These are phyloP conservation scores for Embidobia sp. DNA, from an alignment of 2,888 invertebrate genomes.

Conservation along the genomic window DNA sequence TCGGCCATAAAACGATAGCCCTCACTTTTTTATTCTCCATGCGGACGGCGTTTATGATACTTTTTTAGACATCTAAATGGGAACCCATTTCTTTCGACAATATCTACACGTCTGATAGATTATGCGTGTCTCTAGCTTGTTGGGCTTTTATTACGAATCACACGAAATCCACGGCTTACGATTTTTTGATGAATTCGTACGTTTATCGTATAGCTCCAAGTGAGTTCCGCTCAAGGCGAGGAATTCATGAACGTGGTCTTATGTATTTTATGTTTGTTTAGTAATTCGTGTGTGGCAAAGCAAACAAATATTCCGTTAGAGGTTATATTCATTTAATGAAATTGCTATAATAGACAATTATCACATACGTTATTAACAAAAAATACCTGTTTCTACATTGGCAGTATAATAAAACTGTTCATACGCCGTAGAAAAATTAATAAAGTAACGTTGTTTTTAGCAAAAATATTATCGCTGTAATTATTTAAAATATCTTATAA, in stretches of 20 bases:
- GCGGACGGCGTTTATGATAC: slow-evolving; percentile 60
- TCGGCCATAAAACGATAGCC: slow-evolving; percentile 63
- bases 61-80: slow-evolving; percentile 42
- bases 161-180: slow-evolving; percentile 58
- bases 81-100: slow-evolving; percentile 60
- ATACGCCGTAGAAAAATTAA: too few relatives aligned
- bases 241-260: slow-evolving; percentile 44
- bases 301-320: slow-evolving; percentile 48
- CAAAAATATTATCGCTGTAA: too few relatives aligned
- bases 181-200: slow-evolving; percentile 62
- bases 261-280: slow-evolving; percentile 57
- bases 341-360: slow-evolving; percentile 16
- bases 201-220: slow-evolving; percentile 33
- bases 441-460: too few relatives aligned
- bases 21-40: slow-evolving; percentile 57
- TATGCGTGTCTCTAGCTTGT: slow-evolving; percentile 59
- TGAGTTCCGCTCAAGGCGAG: slow-evolving; percentile 32
- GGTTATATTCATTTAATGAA: slow-evolving; percentile 41
- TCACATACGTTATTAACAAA: too few relatives aligned
- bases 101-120: slow-evolving; percentile 50
- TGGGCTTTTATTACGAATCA: slow-evolving; percentile 33
- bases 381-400: too few relatives aligned
- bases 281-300: slow-evolving; percentile 50
- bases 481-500: too few relatives aligned
- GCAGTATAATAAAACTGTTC: too few relatives aligned